Evolutionary conservation across 2,113 vertebrate genomes (phyloP).

Genomic region (Dascyllus trimaculatus): DNA sequence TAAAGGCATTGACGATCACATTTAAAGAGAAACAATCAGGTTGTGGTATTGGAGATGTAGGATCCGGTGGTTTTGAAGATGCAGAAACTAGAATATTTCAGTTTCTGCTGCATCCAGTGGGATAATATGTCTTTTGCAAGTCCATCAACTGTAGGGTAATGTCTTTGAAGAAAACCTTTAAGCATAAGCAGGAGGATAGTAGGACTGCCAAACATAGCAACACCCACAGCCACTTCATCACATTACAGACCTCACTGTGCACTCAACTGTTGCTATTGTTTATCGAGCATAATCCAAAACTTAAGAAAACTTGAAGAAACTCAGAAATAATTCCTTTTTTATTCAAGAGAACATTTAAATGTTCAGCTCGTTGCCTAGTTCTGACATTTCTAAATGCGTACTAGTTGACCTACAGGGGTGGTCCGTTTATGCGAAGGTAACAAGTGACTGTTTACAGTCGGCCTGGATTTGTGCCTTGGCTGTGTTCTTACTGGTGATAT

Average conservation of each 20-base stretch:
- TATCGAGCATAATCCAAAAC: not conserved
- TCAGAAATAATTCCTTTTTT: not conserved
- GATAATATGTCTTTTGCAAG: too few species aligned
- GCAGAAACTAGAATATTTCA: too few species aligned
- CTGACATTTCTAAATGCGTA: slow-evolving; percentile 8
- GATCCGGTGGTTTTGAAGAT: too few species aligned
- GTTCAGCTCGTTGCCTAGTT: not conserved
- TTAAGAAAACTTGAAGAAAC: not conserved
- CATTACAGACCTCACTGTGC: not conserved
- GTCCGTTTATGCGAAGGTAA: slow-evolving; percentile 14
- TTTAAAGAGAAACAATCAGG: too few species aligned
- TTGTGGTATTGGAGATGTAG: too few species aligned
- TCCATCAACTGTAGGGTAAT: too few species aligned
- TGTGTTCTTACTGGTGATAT: not conserved
- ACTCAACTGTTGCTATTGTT: too few species aligned
- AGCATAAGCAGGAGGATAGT: too few species aligned
- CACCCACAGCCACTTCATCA: not conserved
- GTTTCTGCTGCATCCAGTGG: too few species aligned
- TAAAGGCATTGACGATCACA: not conserved
- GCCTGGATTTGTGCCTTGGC: not conserved
- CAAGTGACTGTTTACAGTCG: slow-evolving; percentile 10
- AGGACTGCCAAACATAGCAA: not conserved
- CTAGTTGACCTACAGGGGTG: slow-evolving; percentile 3
- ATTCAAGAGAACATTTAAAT: not conserved
- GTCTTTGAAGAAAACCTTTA: too few species aligned